Evolutionary conservation across 2,113 vertebrate species (phyloP).

Genomic region (Rhizomys pruinosus): DNA sequence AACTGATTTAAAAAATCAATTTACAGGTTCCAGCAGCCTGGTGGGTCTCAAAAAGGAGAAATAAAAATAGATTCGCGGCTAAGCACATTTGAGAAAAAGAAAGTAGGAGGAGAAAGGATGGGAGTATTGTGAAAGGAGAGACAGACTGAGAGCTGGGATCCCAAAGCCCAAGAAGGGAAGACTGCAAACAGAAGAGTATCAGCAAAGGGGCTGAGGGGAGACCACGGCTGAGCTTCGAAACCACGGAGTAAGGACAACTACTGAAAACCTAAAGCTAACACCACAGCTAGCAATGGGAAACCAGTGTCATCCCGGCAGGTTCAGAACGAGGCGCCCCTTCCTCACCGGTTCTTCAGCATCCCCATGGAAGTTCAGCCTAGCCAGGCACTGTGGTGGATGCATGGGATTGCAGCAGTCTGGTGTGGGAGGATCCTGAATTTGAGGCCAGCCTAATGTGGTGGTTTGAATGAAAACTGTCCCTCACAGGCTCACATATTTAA

Average conservation of each 20-base stretch:
- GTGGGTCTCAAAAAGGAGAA: background rate
- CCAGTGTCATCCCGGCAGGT: background rate
- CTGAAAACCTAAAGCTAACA: background rate
- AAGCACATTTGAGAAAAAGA: background rate
- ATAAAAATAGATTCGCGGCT: background rate
- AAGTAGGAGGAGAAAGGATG: background rate
- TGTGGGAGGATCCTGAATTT: background rate
- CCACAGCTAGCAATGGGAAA: background rate
- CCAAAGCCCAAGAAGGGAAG: too few relatives aligned
- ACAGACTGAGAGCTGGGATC: background rate
- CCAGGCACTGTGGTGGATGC: rapidly evolving
- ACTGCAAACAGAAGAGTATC: rapidly evolving
- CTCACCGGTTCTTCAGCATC: background rate
- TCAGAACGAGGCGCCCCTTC: background rate
- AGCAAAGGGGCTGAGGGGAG: background rate
- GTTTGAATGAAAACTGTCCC: too few relatives aligned
- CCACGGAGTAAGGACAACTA: background rate
- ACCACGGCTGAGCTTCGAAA: background rate
- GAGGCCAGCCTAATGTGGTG: background rate
- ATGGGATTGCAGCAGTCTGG: too few relatives aligned
- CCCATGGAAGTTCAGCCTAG: background rate
- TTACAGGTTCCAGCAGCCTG: background rate
- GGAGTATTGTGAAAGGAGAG: background rate
- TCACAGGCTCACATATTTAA: too few relatives aligned
- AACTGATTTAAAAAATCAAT: background rate